phyloP scores from a whole-genome alignment of 2,797 vertebrate species.

The Rhynchonycteris naso region DNA sequence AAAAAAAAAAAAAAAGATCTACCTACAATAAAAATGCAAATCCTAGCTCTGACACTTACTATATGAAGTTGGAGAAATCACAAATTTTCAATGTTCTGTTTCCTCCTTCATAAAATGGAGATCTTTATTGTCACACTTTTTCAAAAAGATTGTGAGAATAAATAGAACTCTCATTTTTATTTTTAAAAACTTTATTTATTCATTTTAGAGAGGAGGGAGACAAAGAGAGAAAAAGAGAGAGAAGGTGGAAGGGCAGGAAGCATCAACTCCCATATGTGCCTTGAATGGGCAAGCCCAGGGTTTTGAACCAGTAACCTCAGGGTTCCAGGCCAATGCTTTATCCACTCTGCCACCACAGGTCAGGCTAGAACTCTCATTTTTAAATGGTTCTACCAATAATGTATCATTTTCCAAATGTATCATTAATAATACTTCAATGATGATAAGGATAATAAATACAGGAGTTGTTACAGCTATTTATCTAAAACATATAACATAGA shows the following conservation, averaged over 20 bases:
- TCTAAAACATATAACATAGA: not conserved
- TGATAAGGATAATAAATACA: not conserved
- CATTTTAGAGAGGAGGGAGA: too few species aligned
- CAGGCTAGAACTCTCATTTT: not conserved
- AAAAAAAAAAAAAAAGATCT: too few species aligned
- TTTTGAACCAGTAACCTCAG: too few species aligned
- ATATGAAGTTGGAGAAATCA: not conserved
- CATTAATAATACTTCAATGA: not conserved
- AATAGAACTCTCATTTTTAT: not conserved
- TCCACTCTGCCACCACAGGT: too few species aligned
- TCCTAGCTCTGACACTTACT: not conserved
- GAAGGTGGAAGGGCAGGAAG: too few species aligned
- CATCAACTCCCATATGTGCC: too few species aligned
- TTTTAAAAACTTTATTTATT: too few species aligned
- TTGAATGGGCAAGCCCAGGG: too few species aligned
- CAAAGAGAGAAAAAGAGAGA: too few species aligned
- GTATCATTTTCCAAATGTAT: not conserved
- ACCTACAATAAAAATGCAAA: too few species aligned
- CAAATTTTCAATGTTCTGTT: not conserved
- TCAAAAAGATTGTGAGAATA: not conserved
- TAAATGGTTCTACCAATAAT: not conserved
- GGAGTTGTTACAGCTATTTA: not conserved
- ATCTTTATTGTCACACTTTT: constrained; percentile 39
- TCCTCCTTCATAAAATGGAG: not conserved
- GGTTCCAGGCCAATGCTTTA: too few species aligned